A percentile compares a stretch with the other conserved stretches of the same genome.
Evolutionary conservation across 2,888 invertebrate genomes (phyloP).

Genomic region (Altica lythri): DNA sequence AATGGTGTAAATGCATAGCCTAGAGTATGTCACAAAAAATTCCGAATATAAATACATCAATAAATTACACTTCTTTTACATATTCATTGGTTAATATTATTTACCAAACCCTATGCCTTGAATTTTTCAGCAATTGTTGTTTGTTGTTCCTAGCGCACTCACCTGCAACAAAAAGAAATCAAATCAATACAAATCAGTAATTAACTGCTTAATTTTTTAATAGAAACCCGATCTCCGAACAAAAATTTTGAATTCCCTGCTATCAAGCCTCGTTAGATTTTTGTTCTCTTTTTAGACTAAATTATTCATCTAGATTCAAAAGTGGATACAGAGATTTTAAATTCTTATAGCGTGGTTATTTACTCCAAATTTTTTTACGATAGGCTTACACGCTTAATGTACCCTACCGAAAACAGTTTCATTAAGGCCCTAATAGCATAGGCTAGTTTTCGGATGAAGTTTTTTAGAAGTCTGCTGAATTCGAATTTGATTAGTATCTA

Average conservation of each 20-base stretch:
- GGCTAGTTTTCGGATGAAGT: not conserved
- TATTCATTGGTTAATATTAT: too few relatives aligned
- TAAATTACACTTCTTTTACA: too few relatives aligned
- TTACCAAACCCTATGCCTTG: too few relatives aligned
- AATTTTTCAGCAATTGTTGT: too few relatives aligned
- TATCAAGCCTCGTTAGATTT: not conserved
- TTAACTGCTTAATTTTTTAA: constrained; percentile 16
- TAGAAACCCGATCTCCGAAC: constrained; percentile 26
- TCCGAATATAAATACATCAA: too few relatives aligned
- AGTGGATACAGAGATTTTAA: constrained; percentile 21
- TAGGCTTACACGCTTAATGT: not conserved
- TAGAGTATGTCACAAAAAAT: too few relatives aligned
- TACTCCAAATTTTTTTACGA: constrained; percentile 3
- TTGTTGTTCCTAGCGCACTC: constrained; percentile 17
- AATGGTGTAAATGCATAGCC: too few relatives aligned
- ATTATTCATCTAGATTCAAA: constrained; percentile 7
- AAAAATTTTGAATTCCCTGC: constrained; percentile 18
- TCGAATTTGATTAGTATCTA: too few relatives aligned
- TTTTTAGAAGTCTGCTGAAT: constrained; percentile 1
- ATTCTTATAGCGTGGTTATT: constrained; percentile 16
- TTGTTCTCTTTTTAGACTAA: not conserved
- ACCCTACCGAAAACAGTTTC: constrained; percentile 11
- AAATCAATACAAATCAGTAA: constrained; percentile 18
- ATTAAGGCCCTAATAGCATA: constrained; percentile 9
- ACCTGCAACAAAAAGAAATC: constrained; percentile 26